Base-by-base conservation (phyloP, 2,797 vertebrate genomes). In the Rhadinocentrus ornatus region DNA sequence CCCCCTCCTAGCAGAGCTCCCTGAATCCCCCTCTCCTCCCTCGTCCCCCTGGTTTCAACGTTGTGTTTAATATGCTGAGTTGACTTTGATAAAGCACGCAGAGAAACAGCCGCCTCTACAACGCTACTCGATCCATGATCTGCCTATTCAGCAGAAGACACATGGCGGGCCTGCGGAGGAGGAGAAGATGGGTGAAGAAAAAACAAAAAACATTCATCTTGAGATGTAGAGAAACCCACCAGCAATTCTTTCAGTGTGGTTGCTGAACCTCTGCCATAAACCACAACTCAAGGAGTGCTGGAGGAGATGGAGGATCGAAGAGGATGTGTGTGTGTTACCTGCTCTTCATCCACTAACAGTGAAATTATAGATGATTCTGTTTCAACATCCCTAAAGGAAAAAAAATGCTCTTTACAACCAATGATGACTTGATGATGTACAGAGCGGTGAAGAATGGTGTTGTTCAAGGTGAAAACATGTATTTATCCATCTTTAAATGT, bases 11-110 rank as follows among this genome's bases (percentile, higher is more conserved):
- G 60, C 37, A 74, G 54, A 64, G 55, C 75, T 69, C 78, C 63
- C 77, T 34, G 60, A 66, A 58, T 67, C 67, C 62, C 37, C n/a
- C 20, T 32, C 39, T 70, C 66, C 22, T 74, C 26, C 27, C 39
- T 61, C 35, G 29, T 68, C 62, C 69, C 62, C 16, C 6, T 57
- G 71, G 81, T 77, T 73, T 83, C 70, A 72, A 81, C 58, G 74
- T 78, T 86, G 68, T 61, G 81, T 83, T 88, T 92, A 86, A 92
- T 88, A 73, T 80, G 70, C 54, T 60, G 13, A 52, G 48, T 57
- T 88, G 92, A 91, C 87, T 92, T 92, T 93, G 91, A 92, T 91
- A 80, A 92, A 93, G 86, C 74, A 55, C 29, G 57, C 52, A 66
- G 75, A 69, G 73, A 87, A 89, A 71, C 73, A 4, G 69, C 74